Percentiles rank a stretch among this genome's conserved stretches.
These are phyloP conservation scores for Mystacides longicornis DNA, from an alignment of 2,888 invertebrate genomes.

Conservation along the genomic window DNA sequence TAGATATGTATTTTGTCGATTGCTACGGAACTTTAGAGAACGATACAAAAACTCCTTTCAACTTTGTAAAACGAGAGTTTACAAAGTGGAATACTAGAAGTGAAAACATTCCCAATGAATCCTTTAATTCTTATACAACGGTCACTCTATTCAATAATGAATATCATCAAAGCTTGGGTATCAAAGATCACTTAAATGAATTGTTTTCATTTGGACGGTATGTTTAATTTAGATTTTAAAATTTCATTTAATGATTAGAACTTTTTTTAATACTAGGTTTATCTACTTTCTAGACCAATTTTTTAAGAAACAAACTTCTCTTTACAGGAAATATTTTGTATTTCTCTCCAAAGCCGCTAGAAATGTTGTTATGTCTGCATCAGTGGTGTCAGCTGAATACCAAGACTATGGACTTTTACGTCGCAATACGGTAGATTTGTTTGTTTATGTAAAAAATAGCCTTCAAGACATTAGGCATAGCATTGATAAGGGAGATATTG, in stretches of 20 bases:
- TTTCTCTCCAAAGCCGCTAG: conserved; percentile 19
- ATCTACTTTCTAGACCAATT: neutral
- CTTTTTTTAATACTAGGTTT: neutral
- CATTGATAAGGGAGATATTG: conserved; percentile 8
- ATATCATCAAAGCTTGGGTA: conserved; percentile 11
- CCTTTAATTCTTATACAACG: neutral
- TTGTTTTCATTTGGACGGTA: conserved; percentile 16
- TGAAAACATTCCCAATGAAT: neutral
- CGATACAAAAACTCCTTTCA: neutral
- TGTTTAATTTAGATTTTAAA: neutral
- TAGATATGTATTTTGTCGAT: conserved; percentile 3
- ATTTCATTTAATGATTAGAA: neutral
- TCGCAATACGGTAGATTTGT: conserved; percentile 16
- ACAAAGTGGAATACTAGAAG: neutral
- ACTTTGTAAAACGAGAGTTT: neutral
- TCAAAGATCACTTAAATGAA: conserved; percentile 16
- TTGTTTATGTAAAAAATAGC: conserved; percentile 14
- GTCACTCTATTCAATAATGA: conserved; percentile 16
- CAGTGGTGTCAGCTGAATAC: conserved; percentile 4
- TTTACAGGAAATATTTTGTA: conserved; percentile 19
- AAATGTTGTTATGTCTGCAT: conserved; percentile 10
- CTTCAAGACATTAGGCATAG: conserved; percentile 12
- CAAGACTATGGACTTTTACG: conserved; percentile 16
- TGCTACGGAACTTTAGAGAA: neutral
- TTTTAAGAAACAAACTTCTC: neutral